Evolutionary conservation across 2,888 invertebrate genomes (phyloP), one percentile per base, ranked within the genome.

Genomic region (Calliscelio sp.): DNA sequence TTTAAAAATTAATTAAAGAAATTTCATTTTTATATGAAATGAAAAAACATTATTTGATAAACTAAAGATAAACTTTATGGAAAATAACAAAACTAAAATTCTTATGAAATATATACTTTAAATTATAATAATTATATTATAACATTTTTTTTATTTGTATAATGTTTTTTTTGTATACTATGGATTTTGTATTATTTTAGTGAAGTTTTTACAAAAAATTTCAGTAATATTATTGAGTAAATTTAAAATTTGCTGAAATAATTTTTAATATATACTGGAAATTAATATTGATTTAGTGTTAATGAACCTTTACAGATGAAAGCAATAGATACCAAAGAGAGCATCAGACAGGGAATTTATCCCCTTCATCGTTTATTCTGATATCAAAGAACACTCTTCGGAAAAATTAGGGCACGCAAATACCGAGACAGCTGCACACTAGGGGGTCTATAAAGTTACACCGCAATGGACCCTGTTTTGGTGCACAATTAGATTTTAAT

Each of bases 401-500:
- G 41, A 75, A 80, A 80, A 80, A 81, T 84, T 79, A 80, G 84
- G 75, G 75, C 70, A 75, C 68, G 65, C 68, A 84, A 84, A 84
- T 84, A 84, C 79, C 84, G 70, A 55, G 73, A 55, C 84, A 84
- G 84, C 84, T 84, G 84, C 84, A 55, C 77, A 35, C 44, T 63
- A 70, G 75, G 84, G 79, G 84, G 70, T 71, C 70, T 59, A 57
- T 73, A 70, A 61, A 81, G 24, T 24, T 49, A 49, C 25, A 44
- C 38, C 53, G n/a, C 25, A n/a, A 6, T 53, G n/a, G 5, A n/a
- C 25, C 16, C 28, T 28, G n/a, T n/a, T n/a, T n/a, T n/a, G n/a
- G n/a, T 28, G 18, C 22, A n/a, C 3, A 53, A 53, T 25, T 53
- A 11, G 24, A 24, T 10, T 49, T 16, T 24, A 24, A 49, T 14